Evolutionary conservation across 30 jellyfish, hydroid and myxozoan species (phyloP).

Genomic region (Pseudorhiza aurosa): DNA sequence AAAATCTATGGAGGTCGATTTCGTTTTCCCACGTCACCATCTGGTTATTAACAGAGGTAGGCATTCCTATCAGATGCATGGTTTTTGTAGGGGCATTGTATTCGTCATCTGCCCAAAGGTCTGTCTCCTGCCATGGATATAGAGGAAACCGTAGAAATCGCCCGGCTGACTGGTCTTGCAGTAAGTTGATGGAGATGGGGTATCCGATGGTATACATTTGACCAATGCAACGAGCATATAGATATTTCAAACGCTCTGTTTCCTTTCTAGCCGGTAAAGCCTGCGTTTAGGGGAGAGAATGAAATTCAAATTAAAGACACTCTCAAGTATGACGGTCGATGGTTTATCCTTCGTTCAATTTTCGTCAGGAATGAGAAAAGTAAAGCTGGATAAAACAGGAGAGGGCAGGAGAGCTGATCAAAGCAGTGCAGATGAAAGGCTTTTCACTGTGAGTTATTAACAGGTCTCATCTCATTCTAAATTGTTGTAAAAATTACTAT

Average conservation of each 20-base stretch:
- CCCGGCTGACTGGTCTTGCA: conserved; percentile 42
- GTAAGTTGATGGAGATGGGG: conserved; percentile 16
- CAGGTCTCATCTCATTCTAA: too few relatives aligned
- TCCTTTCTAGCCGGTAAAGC: conserved; percentile 68
- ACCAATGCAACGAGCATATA: conserved; percentile 59
- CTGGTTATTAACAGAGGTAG: conserved; percentile 16
- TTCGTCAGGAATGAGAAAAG: too few relatives aligned
- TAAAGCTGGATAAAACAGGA: too few relatives aligned
- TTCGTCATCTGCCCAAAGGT: conserved; percentile 67
- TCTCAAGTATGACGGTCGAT: too few relatives aligned
- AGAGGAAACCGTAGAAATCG: conserved; percentile 53
- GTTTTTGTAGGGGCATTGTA: conserved; percentile 24
- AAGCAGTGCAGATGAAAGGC: too few relatives aligned
- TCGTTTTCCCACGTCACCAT: conserved; percentile 50
- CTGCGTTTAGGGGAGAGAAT: neutral
- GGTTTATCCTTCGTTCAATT: too few relatives aligned
- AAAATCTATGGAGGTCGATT: conserved; percentile 42
- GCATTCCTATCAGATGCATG: conserved; percentile 51
- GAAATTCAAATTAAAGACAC: too few relatives aligned
- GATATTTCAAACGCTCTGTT: conserved; percentile 20
- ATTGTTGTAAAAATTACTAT: too few relatives aligned
- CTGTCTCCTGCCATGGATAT: conserved; percentile 72
- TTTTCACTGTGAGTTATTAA: too few relatives aligned
- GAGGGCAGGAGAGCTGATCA: too few relatives aligned
- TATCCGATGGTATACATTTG: conserved; percentile 70